Conservation (phyloP, 2,113 vertebrate species). For the human region GRCh38 chr2:14443501-14444000, state of each 20-base stretch:
- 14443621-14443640: neutral
- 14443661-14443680: neutral
- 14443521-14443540: neutral
- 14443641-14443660: too few relatives aligned
- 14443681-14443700: fast-evolving
- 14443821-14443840: neutral
- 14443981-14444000: too few relatives aligned
- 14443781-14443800: neutral
- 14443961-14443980: too few relatives aligned
- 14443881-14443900: neutral
- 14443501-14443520: neutral
- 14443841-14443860: neutral
- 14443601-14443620: neutral
- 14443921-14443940: neutral
- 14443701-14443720: neutral
- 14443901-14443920: neutral
- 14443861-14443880: neutral
- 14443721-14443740: neutral
- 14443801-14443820: neutral
- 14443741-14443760: neutral
- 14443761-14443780: neutral
- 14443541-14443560: neutral
- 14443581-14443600: neutral
- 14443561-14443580: neutral
- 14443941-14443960: neutral